Evolutionary conservation across 2,113 vertebrate genomes (phyloP).

Genomic region (Lophius piscatorius): DNA sequence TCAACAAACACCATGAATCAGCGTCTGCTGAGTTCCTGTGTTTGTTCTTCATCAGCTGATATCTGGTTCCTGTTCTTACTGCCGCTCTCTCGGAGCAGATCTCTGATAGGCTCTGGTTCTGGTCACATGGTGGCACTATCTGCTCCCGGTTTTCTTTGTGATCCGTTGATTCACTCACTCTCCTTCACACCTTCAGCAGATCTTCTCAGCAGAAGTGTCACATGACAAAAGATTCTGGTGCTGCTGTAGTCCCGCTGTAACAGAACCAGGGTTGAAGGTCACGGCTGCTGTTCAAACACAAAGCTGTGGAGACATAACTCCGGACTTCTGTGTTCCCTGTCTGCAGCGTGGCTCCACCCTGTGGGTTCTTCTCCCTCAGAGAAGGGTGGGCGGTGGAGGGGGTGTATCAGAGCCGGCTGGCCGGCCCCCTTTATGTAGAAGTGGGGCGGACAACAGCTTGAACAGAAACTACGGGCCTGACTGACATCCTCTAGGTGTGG

Average conservation of each 20-base stretch:
- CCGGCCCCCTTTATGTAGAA: neutral
- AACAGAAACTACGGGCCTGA: slow-evolving; percentile 35
- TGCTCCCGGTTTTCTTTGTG: neutral
- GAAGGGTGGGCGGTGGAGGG: neutral
- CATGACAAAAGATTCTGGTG: neutral
- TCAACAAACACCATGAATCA: neutral
- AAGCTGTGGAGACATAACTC: slow-evolving; percentile 14
- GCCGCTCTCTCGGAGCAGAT: neutral
- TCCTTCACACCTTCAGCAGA: neutral
- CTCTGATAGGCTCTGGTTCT: neutral
- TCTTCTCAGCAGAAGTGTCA: neutral
- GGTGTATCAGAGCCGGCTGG: neutral
- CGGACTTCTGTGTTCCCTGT: slow-evolving; percentile 22
- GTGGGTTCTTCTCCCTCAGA: neutral
- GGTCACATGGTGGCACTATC: slow-evolving; percentile 34
- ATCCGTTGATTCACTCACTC: neutral
- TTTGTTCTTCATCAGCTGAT: neutral
- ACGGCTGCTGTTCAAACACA: neutral
- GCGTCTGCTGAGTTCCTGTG: too few species aligned
- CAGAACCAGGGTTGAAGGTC: neutral
- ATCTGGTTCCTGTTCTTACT: too few species aligned
- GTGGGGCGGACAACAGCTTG: slow-evolving; percentile 12
- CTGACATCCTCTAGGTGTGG: slow-evolving; percentile 61
- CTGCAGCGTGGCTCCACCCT: slow-evolving; percentile 33
- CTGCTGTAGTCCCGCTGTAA: neutral